Percentiles rank a stretch among this genome's conserved stretches.
Evolutionary conservation across 1,140 invertebrate species (phyloP).

Genomic region (Zaprionus lachaisei): DNA sequence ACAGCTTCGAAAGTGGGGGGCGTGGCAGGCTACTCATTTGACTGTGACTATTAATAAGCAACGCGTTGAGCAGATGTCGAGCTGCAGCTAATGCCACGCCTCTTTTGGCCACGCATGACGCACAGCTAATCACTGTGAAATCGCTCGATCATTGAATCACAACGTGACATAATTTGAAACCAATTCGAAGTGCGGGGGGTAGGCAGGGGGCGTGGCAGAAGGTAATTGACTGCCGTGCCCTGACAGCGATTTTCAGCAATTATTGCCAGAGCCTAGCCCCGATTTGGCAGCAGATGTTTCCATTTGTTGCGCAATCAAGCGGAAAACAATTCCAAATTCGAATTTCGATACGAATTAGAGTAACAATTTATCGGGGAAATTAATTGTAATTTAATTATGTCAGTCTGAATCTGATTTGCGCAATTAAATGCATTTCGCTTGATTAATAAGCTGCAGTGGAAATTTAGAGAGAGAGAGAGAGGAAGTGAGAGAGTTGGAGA

Average conservation of each 20-base stretch:
- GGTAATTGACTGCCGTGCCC: slow-evolving; percentile 33
- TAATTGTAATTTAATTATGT: slow-evolving; percentile 26
- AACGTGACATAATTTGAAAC: slow-evolving; percentile 75
- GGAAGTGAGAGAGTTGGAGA: neutral
- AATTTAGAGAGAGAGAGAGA: neutral
- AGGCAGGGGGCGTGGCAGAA: neutral
- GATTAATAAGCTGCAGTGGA: slow-evolving; percentile 20
- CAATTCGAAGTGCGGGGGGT: neutral
- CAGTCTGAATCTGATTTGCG: slow-evolving; percentile 22
- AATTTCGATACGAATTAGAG: slow-evolving; percentile 7
- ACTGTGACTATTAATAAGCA: slow-evolving; percentile 42
- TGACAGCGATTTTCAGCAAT: slow-evolving; percentile 17
- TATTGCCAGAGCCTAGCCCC: slow-evolving; percentile 25
- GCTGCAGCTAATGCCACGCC: slow-evolving; percentile 33
- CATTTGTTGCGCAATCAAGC: slow-evolving; percentile 28
- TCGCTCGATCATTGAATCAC: slow-evolving; percentile 70
- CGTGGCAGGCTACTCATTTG: slow-evolving; percentile 4
- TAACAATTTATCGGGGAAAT: slow-evolving; percentile 16
- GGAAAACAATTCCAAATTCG: slow-evolving; percentile 18
- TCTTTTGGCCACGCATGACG: slow-evolving; percentile 67
- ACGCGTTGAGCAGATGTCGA: slow-evolving; percentile 44
- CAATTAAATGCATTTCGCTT: slow-evolving; percentile 21
- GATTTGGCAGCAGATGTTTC: slow-evolving; percentile 15
- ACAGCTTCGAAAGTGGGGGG: neutral
- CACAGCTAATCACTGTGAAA: slow-evolving; percentile 79